Percentiles rank a stretch among this genome's conserved stretches.
Conservation (phyloP, 64 coral and sea anemone species). For the Trachythela sp. region DNA sequence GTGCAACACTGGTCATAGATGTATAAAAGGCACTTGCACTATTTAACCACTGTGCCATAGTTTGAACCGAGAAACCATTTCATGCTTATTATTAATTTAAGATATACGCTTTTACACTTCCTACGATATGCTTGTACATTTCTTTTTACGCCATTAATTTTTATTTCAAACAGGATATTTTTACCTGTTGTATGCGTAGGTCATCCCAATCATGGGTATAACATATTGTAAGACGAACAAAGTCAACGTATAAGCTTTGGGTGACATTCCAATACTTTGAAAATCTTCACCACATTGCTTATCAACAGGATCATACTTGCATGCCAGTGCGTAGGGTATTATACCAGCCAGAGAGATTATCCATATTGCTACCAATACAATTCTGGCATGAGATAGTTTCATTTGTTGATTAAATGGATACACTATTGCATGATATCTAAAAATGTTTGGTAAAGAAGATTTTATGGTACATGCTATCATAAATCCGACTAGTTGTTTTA, state of each 20-base stretch:
- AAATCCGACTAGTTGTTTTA: background rate
- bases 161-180: no score
- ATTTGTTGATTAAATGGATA: slow-evolving; percentile 9
- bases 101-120: no score
- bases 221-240: slow-evolving; percentile 9
- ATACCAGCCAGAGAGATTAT: background rate
- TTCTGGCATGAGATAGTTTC: background rate
- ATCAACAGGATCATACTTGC: background rate
- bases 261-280: background rate
- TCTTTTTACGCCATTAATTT: no score
- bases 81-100: no score
- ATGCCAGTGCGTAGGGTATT: background rate
- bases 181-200: slow-evolving; percentile 12
- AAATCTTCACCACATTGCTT: background rate
- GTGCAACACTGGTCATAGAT: no score
- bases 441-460: background rate
- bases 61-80: no score
- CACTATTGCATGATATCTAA: slow-evolving; percentile 8
- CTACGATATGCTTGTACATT: no score
- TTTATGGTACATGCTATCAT: background rate
- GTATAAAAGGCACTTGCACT: no score
- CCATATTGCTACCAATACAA: background rate
- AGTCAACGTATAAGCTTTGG: background rate
- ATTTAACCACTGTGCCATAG: no score
- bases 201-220: slow-evolving; percentile 17